Base-by-base conservation (phyloP, 2,888 invertebrate species). In the Sympetrum striolatum region DNA sequence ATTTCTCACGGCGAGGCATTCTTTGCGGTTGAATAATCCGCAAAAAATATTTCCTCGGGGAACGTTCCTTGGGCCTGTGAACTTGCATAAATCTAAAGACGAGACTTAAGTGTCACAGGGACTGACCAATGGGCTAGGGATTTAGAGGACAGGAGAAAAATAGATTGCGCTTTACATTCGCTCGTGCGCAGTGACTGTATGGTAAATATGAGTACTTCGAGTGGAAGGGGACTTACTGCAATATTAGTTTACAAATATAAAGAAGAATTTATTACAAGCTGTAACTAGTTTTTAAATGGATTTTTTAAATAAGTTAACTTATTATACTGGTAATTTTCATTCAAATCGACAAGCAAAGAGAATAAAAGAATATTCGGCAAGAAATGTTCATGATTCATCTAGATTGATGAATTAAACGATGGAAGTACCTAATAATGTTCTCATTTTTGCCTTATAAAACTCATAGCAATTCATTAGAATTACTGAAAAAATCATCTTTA, bases 1-100 rank as follows among this genome's bases (percentile, higher is more conserved):
- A 60, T 86, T 86, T 60, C 86, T 60, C 60, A 58, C 37, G 60
- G 58, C 82, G 82, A 82, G 18, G 60, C 60, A 86, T 86, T 86
- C 37, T 58, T 60, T 37, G 37, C 86, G 60, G 58, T 73, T 86
- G 37, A 86, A 60, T 86, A 86, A 60, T 86, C 86, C 86, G 37
- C 37, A 60, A 31, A 86, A 86, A 86, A 86, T 86, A 86, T 86
- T 86, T 18, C 60, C 22, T 60, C 39, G 15, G 37, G 86, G 86
- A 58, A 37, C 86, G 60, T 31, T 31, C 25, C 73, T 73, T 73
- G 25, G 73, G 37, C 35, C 60, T 15, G 18, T 37, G 37, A 86
- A 60, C 86, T n/a, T 58, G 31, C 86, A 60, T 86, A 86, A 86
- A 86, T 86, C 86, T 5, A n/a, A 35, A 31, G 31, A 73, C 12